Evolutionary conservation across 2,888 invertebrate genomes (phyloP).

Genomic region (Rhorus exstirpatorius): DNA sequence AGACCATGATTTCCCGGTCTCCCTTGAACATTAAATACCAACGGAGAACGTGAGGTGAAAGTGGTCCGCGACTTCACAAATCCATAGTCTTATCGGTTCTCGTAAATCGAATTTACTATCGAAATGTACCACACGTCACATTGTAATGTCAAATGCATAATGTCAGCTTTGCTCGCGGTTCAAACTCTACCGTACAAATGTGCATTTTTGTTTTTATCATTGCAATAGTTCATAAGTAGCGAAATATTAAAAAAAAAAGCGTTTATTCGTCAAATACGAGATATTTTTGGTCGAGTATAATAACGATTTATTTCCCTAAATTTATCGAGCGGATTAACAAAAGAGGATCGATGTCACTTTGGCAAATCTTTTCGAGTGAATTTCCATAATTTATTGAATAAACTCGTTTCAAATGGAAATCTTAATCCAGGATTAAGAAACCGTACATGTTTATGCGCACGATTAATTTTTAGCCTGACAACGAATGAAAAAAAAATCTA

Average conservation of each 20-base stretch:
- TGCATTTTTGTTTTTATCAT: conserved; percentile 43
- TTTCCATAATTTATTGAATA: conserved; percentile 33
- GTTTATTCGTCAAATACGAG: conserved; percentile 10
- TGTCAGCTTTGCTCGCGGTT: conserved; percentile 30
- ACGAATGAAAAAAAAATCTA: neutral
- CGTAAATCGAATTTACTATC: conserved; percentile 55
- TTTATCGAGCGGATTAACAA: neutral
- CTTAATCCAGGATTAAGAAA: conserved; percentile 24
- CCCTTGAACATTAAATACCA: conserved; percentile 14
- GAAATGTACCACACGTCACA: conserved; percentile 32
- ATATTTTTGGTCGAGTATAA: conserved; percentile 12
- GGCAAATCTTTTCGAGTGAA: conserved; percentile 1
- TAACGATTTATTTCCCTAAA: no score
- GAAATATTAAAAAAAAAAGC: conserved; percentile 3
- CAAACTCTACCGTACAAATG: conserved; percentile 11
- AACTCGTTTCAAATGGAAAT: neutral
- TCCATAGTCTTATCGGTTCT: conserved; percentile 48
- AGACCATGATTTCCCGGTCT: neutral
- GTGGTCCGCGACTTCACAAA: conserved; percentile 44
- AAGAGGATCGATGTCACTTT: conserved; percentile 8
- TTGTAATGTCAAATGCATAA: conserved; percentile 41
- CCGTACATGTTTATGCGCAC: neutral
- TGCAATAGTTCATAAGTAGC: neutral
- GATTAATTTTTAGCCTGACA: neutral
- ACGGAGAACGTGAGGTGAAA: conserved; percentile 57